phyloP scores from a whole-genome alignment of 1,140 invertebrate genomes.

The Geopemphigus sp. region DNA sequence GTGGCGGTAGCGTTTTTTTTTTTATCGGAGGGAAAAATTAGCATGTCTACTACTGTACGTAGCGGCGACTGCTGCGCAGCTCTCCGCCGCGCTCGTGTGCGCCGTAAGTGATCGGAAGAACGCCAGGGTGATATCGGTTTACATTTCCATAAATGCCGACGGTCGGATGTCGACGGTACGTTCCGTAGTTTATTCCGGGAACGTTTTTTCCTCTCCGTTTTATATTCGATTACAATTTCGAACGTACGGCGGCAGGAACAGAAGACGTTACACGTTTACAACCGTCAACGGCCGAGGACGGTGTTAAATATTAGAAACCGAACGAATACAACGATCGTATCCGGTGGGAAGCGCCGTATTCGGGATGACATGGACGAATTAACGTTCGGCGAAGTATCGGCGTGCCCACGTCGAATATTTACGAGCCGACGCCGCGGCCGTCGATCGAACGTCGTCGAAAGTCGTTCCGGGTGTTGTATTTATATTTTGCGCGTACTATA shows the following conservation, averaged over 20 bases:
- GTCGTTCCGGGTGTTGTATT: no score
- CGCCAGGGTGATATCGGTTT: conserved; percentile 14
- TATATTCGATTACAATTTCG: conserved; percentile 3
- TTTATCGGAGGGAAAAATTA: conserved; percentile 1
- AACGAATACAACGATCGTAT: no score
- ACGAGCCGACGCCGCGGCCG: no score
- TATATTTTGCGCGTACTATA: no score
- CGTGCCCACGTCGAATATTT: no score
- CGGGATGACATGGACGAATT: no score
- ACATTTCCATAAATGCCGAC: conserved; percentile 35
- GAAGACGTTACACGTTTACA: background rate
- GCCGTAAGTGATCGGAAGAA: background rate
- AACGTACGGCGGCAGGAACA: no score
- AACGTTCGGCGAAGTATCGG: no score
- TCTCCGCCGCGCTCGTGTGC: background rate
- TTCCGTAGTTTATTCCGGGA: background rate
- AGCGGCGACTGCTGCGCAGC: background rate
- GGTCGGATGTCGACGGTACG: conserved; percentile 4
- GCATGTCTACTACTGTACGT: conserved; percentile 24
- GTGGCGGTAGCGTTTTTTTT: background rate
- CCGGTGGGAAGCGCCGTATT: no score
- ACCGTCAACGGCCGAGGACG: background rate
- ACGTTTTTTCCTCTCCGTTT: background rate
- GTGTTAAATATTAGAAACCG: no score
- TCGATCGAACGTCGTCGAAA: no score